Conservation (phyloP, 2,113 vertebrate genomes). For the Malurus melanocephalus region DNA sequence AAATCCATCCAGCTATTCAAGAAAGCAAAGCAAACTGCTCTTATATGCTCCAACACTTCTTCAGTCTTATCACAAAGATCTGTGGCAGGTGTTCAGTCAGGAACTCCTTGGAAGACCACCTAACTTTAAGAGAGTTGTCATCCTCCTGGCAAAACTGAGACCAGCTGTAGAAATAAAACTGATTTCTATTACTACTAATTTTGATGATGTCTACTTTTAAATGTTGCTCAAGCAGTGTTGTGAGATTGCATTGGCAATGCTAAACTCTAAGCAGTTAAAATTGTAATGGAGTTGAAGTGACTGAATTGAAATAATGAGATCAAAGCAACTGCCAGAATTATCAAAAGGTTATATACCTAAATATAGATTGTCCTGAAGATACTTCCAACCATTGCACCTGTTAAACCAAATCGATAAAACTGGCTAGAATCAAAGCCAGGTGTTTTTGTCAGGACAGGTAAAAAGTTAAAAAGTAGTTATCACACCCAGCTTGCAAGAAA, state of each 20-base stretch:
- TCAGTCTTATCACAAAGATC: neutral
- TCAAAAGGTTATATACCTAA: conserved; percentile 7
- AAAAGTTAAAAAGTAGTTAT: neutral
- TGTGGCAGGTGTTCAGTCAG: neutral
- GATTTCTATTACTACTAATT: neutral
- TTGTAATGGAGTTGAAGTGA: neutral
- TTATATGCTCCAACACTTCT: neutral
- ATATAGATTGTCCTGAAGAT: conserved; percentile 4
- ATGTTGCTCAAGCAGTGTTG: neutral
- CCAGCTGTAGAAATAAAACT: neutral
- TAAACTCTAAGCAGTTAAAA: neutral
- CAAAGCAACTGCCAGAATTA: conserved; percentile 16
- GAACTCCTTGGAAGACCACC: neutral
- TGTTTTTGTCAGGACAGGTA: neutral
- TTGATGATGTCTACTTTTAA: neutral
- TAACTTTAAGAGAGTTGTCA: neutral
- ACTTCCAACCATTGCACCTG: neutral
- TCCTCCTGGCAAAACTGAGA: neutral
- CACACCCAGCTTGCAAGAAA: neutral
- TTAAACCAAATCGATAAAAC: neutral
- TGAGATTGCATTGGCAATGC: neutral
- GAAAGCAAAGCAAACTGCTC: neutral
- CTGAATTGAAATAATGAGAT: conserved; percentile 11
- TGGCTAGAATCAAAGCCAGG: neutral
- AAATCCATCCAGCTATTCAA: neutral